These are phyloP conservation scores for Yponomeuta plumbellus DNA, from an alignment of 2,888 invertebrate genomes.

Conservation along the genomic window DNA sequence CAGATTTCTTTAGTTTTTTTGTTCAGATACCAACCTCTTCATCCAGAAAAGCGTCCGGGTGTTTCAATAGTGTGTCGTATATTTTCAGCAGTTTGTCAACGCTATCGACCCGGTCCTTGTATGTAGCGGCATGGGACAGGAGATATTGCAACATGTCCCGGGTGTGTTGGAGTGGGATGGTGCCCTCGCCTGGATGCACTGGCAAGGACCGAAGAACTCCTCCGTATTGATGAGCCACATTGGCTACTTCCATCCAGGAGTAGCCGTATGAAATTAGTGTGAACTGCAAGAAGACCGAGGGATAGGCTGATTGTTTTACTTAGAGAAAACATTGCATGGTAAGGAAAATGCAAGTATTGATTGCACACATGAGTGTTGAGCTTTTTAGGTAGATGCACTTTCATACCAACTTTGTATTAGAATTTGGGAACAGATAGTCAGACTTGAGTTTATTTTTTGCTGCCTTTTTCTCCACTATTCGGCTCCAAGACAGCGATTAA, in stretches of 20 bases:
- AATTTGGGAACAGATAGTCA: too few relatives aligned
- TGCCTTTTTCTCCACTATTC: too few relatives aligned
- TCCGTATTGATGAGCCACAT: conserved; percentile 74
- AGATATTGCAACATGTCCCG: conserved; percentile 76
- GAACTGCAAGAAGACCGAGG: conserved; percentile 40
- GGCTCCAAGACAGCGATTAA: too few relatives aligned
- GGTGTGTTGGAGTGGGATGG: conserved; percentile 75
- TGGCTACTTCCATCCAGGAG: conserved; percentile 74
- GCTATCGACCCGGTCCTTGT: conserved; percentile 66
- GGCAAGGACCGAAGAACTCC: conserved; percentile 69
- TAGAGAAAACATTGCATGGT: too few relatives aligned
- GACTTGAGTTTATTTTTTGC: too few relatives aligned
- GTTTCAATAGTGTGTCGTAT: conserved; percentile 53
- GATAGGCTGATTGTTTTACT: background rate
- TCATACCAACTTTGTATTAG: too few relatives aligned
- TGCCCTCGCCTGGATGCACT: conserved; percentile 80
- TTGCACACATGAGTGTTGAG: too few relatives aligned
- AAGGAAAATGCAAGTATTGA: too few relatives aligned
- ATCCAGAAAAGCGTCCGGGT: conserved; percentile 81
- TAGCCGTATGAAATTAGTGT: conserved; percentile 76
- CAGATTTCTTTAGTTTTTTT: too few relatives aligned
- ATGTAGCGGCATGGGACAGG: conserved; percentile 49
- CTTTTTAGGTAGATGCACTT: too few relatives aligned
- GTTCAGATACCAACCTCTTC: conserved; percentile 76
- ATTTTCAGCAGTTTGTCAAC: conserved; percentile 80